phyloP scores from a whole-genome alignment of 2,113 vertebrate genomes.

The Vanacampus margaritifer region DNA sequence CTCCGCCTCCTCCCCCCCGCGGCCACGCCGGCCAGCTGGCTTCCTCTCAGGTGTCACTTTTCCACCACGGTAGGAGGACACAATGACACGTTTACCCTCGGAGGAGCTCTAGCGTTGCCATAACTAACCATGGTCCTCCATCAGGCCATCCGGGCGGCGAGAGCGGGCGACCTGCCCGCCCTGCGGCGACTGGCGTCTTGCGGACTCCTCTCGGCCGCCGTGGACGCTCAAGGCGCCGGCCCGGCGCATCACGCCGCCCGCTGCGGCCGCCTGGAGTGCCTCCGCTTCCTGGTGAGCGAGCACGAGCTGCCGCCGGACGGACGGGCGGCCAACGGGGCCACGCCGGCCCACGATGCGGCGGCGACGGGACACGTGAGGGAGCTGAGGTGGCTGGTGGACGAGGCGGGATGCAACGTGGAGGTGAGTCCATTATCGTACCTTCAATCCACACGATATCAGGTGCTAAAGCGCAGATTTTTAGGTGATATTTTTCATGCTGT shows the following conservation, averaged over 20 bases:
- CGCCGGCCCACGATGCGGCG: constrained; percentile 76
- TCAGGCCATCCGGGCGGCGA: constrained; percentile 72
- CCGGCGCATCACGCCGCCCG: constrained; percentile 79
- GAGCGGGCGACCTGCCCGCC: constrained; percentile 65
- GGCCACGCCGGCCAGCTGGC: constrained; percentile 62
- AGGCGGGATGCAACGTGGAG: constrained; percentile 66
- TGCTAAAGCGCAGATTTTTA: no score
- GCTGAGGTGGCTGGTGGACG: constrained; percentile 68
- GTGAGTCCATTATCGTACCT: constrained; percentile 45
- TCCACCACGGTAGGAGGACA: constrained; percentile 33
- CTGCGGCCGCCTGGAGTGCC: constrained; percentile 75
- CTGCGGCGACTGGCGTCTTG: constrained; percentile 66
- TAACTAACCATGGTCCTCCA: constrained; percentile 70
- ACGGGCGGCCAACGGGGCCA: constrained; percentile 79
- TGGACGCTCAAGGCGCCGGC: constrained; percentile 75
- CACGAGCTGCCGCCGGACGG: constrained; percentile 66
- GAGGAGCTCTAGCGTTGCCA: constrained; percentile 25
- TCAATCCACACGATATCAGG: no score
- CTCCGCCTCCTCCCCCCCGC: constrained; percentile 32
- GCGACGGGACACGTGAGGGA: constrained; percentile 73
- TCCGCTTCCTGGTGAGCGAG: constrained; percentile 73
- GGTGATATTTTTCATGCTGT: neutral
- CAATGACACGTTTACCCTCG: constrained; percentile 23
- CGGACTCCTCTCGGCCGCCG: constrained; percentile 50
- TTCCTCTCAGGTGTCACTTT: constrained; percentile 66